phyloP scores from a whole-genome alignment of 2,888 invertebrate species.

The Dicyrtoma fusca region DNA sequence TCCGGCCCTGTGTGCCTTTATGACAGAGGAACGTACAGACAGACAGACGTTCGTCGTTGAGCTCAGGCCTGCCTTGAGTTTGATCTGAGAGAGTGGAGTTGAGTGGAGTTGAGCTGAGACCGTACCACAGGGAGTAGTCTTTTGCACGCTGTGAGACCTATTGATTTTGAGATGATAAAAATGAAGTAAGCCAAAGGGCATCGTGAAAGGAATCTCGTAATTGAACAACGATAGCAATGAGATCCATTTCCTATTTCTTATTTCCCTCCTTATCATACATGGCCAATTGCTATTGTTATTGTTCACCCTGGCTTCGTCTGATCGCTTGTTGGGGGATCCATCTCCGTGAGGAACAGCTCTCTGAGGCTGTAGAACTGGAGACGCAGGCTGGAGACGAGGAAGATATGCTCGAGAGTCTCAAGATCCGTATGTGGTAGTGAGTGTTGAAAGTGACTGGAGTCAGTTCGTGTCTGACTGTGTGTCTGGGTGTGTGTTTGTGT shows the following conservation, averaged over 20 bases:
- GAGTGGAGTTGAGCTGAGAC: not conserved
- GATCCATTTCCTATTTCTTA: conserved; percentile 22
- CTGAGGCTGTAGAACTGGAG: not conserved
- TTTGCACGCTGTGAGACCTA: conserved; percentile 54
- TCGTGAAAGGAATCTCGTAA: conserved; percentile 54
- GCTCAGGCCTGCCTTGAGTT: not conserved
- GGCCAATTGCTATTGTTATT: conserved; percentile 24
- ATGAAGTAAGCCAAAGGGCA: conserved; percentile 55
- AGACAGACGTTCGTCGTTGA: no score
- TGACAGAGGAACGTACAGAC: no score
- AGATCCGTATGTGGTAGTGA: not conserved
- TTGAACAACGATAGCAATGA: conserved; percentile 42
- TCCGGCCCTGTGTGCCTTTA: no score
- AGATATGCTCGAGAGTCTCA: not conserved
- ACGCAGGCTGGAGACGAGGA: not conserved
- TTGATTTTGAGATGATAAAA: conserved; percentile 55
- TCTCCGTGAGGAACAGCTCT: not conserved
- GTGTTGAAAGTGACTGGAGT: conserved; percentile 26
- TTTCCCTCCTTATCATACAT: not conserved
- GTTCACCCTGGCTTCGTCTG: conserved; percentile 4
- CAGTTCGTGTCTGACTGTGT: not conserved
- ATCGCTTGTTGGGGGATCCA: not conserved
- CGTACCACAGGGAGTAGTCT: conserved; percentile 27
- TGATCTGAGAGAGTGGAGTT: not conserved
- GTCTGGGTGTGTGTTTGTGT: conserved; percentile 7